Evolutionary conservation across 1,140 invertebrate species (phyloP).

Genomic region (Drosophila rhopaloa): DNA sequence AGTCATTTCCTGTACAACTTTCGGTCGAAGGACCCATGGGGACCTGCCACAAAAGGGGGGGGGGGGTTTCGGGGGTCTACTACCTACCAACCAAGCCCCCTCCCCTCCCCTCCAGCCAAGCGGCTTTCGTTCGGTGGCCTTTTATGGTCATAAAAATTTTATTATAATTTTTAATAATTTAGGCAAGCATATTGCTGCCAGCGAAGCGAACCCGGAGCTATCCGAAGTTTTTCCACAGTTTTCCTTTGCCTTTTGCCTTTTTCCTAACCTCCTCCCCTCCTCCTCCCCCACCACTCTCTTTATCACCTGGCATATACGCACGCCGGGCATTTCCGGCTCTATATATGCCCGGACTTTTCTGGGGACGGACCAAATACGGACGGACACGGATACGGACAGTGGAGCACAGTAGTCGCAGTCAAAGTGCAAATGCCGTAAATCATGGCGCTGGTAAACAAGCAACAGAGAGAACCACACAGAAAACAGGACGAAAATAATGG

Average conservation of each 20-base stretch:
- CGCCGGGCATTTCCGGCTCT: conserved; percentile 55
- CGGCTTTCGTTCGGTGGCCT: conserved; percentile 46
- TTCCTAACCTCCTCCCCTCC: too few species aligned
- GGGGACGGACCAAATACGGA: conserved; percentile 27
- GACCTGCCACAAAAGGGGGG: not conserved
- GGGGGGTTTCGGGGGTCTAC: not conserved
- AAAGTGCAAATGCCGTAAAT: conserved; percentile 78
- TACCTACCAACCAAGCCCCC: not conserved
- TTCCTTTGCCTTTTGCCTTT: conserved; percentile 12
- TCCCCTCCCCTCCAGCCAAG: conserved; percentile 5
- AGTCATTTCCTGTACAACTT: conserved; percentile 78
- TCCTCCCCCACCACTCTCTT: not conserved
- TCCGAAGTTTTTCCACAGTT: conserved; percentile 14
- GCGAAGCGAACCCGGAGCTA: conserved; percentile 16
- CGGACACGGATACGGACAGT: conserved; percentile 19
- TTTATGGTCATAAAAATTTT: conserved; percentile 79
- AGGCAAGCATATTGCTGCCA: conserved; percentile 59
- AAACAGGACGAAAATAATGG: conserved; percentile 5
- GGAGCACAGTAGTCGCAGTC: conserved; percentile 36
- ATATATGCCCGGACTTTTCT: conserved; percentile 25
- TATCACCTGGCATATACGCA: conserved; percentile 58
- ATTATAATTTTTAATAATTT: conserved; percentile 81
- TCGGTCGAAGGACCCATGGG: conserved; percentile 36
- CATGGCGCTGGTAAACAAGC: conserved; percentile 73
- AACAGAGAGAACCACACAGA: conserved; percentile 15